A percentile compares a stretch with the other conserved stretches of the same genome.
Evolutionary conservation across 2,113 vertebrate species (phyloP).

Genomic region (Eulemur rufifrons): DNA sequence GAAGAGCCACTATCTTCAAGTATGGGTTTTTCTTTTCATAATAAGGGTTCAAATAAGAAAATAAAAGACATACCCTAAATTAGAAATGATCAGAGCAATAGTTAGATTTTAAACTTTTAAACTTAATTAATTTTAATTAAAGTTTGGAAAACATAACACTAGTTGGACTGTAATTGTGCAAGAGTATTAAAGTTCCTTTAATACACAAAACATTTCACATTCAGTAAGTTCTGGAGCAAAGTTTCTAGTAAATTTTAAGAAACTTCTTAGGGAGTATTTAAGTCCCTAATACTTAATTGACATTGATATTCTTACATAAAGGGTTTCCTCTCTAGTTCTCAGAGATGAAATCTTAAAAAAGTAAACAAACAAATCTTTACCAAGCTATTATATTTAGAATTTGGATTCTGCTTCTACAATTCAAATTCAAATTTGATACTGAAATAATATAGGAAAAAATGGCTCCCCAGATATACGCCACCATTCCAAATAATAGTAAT

Average conservation of each 20-base stretch:
- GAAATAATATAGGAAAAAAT: conserved; percentile 25
- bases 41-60: not conserved
- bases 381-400: not conserved
- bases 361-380: not conserved
- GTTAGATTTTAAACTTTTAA: conserved; percentile 53
- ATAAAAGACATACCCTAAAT: conserved; percentile 27
- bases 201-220: not conserved
- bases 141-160: not conserved
- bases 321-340: not conserved
- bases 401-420: not conserved
- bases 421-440: not conserved
- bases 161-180: not conserved
- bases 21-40: not conserved
- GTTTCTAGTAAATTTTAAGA: conserved; percentile 3
- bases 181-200: not conserved
- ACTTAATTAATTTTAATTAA: conserved; percentile 58
- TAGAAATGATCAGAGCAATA: conserved; percentile 23
- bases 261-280: not conserved
- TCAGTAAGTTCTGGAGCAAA: not conserved
- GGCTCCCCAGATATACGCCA: not conserved
- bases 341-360: conserved; percentile 16
- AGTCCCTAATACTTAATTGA: not conserved
- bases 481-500: not conserved
- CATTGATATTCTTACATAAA: not conserved
- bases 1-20: not conserved